Base-by-base conservation (phyloP, 2,888 invertebrate genomes). In the Syritta pipiens region DNA sequence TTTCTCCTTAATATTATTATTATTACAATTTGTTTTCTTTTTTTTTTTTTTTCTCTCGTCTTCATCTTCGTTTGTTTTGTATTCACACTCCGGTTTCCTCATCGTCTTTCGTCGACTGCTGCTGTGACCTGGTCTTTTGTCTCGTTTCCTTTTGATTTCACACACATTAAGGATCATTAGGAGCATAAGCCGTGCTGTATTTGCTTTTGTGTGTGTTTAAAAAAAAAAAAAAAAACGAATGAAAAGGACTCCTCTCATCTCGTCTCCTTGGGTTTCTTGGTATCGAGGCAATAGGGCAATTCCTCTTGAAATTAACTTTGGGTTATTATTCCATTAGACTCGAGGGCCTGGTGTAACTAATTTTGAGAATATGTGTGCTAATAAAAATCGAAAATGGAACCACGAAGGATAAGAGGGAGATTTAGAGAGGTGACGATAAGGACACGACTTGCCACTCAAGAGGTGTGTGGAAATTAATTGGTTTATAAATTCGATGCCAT, bases 271-370 rank as follows among this genome's bases (percentile, higher is more conserved):
- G 4, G 26, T 40, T 57, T 72, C 63, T 49, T 35, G 44, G 60
- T 44, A 65, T 20, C 12, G 32, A n/a, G 60, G 19, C 42, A 44
- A 32, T 26, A 20, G 51, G 68, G 49, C 35, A 35, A 60, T 44
- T 51, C 69, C 57, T 51, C 76, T 69, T 71, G 42, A 76, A 68
- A 63, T 76, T 76, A 71, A 76, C 71, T 76, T 57, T 14, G 28
- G 44, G 26, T 22, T 76, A 76, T 63, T 76, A 69, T 69, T 59
- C 63, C 44, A 69, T 76, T 76, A 69, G 42, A 51, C 7, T 3
- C 6, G 9, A 24, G 2, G 22, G 10, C 10, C 20, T 20, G 9
- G 9, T 1, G 9, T 44, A n/a, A n/a, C n/a, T n/a, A n/a, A n/a
- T n/a, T n/a, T n/a, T 35, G n/a, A 0, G 12, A 22, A 19, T 49